Evolutionary conservation across 1,140 invertebrate genomes (phyloP).

Genomic region (Chlorops oryzae): DNA sequence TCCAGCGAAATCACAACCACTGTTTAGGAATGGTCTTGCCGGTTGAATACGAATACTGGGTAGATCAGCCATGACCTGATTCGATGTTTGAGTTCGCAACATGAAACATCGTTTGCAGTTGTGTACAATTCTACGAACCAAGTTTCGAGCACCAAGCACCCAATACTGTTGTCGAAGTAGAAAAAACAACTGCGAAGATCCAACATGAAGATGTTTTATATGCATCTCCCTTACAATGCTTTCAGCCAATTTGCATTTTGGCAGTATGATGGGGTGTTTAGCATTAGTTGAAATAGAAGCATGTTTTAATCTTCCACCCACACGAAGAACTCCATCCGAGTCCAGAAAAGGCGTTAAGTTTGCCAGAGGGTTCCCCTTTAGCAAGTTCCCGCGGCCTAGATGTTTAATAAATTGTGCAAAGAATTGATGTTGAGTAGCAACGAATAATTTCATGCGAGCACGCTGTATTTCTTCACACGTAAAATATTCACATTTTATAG

Average conservation of each 20-base stretch:
- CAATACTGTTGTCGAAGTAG: conserved; percentile 26
- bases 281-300: conserved; percentile 25
- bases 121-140: conserved; percentile 19
- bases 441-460: too few relatives aligned
- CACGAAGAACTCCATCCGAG: conserved; percentile 34
- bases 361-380: neutral
- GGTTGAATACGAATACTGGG: conserved; percentile 19
- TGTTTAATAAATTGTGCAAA: too few relatives aligned
- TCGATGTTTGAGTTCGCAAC: conserved; percentile 18
- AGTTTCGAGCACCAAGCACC: conserved; percentile 26
- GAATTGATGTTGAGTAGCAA: too few relatives aligned
- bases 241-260: conserved; percentile 33
- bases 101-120: conserved; percentile 38
- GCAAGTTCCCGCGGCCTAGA: too few relatives aligned
- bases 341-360: neutral
- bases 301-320: conserved; percentile 44
- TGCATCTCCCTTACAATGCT: conserved; percentile 42
- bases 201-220: conserved; percentile 32
- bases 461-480: too few relatives aligned
- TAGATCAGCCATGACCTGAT: conserved; percentile 37
- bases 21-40: conserved; percentile 26
- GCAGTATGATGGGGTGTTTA: conserved; percentile 46
- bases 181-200: conserved; percentile 26
- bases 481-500: too few relatives aligned
- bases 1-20: conserved; percentile 39